Conservation (phyloP, 2,888 invertebrate genomes). For the Trichopria drosophilae region DNA sequence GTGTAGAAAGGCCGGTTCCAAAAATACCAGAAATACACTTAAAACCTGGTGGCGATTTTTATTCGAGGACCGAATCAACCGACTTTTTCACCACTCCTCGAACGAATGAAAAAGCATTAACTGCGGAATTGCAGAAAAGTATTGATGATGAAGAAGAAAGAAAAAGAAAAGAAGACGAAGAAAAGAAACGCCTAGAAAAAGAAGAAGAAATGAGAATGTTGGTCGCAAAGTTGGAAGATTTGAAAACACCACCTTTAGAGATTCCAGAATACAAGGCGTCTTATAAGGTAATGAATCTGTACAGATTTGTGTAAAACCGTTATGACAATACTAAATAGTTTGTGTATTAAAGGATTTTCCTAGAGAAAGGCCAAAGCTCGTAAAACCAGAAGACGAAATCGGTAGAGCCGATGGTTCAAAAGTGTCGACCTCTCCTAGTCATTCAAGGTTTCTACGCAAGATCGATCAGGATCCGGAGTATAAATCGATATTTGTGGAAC, state of each 20-base stretch:
- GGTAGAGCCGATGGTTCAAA: slow-evolving; percentile 54
- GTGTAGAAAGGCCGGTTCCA: slow-evolving; percentile 44
- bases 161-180: slow-evolving; percentile 30
- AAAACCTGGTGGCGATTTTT: slow-evolving; percentile 42
- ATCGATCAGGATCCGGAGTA: slow-evolving; percentile 59
- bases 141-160: slow-evolving; percentile 34
- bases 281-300: slow-evolving; percentile 46
- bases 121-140: slow-evolving; percentile 37
- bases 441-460: slow-evolving; percentile 45
- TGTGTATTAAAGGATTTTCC: slow-evolving; percentile 60
- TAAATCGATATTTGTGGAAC: slow-evolving; percentile 49
- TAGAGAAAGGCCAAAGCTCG: slow-evolving; percentile 56
- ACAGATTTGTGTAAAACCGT: background rate
- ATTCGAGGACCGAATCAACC: slow-evolving; percentile 35
- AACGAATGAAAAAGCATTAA: slow-evolving; percentile 33
- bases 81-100: slow-evolving; percentile 37
- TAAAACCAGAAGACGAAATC: slow-evolving; percentile 55
- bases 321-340: no score
- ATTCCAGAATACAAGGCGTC: slow-evolving; percentile 54
- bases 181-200: slow-evolving; percentile 35
- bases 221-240: slow-evolving; percentile 49
- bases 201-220: slow-evolving; percentile 50
- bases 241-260: slow-evolving; percentile 49
- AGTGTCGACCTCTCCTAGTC: slow-evolving; percentile 37
- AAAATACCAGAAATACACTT: slow-evolving; percentile 46